Evolutionary conservation across 1,140 invertebrate species (phyloP).

Genomic region (Theocolax elegans): DNA sequence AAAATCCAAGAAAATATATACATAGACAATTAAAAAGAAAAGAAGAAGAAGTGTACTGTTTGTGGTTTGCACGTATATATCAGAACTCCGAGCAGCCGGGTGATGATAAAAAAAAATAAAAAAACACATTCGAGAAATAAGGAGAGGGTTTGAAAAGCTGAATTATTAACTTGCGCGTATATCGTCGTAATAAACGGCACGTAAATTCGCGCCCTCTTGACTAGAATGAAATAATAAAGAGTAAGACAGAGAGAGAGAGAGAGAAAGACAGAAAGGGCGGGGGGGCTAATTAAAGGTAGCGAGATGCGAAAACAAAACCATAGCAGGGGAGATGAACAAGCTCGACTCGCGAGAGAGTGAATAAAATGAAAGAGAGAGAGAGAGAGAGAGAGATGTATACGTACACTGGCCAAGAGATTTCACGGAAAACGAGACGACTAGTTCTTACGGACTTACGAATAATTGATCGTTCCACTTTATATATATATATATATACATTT

Average conservation of each 20-base stretch:
- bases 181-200: slow-evolving; percentile 31
- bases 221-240: slow-evolving; percentile 7
- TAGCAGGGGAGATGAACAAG: no score
- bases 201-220: slow-evolving; percentile 32
- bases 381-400: not conserved
- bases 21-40: not conserved
- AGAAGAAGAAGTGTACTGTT: not conserved
- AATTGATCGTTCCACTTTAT: not conserved
- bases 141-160: no score
- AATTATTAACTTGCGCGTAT: slow-evolving; percentile 28
- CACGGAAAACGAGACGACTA: not conserved
- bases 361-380: slow-evolving; percentile 32
- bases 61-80: no score
- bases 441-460: slow-evolving; percentile 6
- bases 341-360: no score
- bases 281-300: slow-evolving; percentile 43
- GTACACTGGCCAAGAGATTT: not conserved
- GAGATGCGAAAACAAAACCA: slow-evolving; percentile 27
- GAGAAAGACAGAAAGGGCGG: no score
- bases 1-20: no score
- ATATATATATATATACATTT: no score
- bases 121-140: no score
- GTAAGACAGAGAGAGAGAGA: slow-evolving; percentile 25
- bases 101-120: no score
- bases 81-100: no score